Conservation (phyloP, 2,888 invertebrate species). For the Acleris holmiana region DNA sequence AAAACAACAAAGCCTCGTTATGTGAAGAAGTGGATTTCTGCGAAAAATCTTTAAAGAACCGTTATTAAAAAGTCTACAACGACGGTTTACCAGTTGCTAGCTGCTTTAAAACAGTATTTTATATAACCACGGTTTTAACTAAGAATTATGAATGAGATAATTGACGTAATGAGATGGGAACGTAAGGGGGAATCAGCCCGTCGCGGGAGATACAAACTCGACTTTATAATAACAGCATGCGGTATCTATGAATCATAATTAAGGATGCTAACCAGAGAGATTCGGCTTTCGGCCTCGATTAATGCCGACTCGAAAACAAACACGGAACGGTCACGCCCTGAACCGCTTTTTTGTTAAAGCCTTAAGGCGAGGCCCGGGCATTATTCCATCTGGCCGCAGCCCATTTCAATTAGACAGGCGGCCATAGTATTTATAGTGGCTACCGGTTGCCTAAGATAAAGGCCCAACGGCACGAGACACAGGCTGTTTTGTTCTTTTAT, state of each 20-base stretch:
- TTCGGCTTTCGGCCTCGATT: constrained; percentile 72
- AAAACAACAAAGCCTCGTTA: constrained; percentile 57
- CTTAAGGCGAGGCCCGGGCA: constrained; percentile 56
- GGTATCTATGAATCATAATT: constrained; percentile 79
- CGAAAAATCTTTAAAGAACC: constrained; percentile 41
- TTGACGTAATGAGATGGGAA: constrained; percentile 75
- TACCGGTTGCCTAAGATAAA: constrained; percentile 65
- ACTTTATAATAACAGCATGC: constrained; percentile 74
- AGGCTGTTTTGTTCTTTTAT: constrained; percentile 53
- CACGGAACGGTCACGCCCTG: constrained; percentile 58
- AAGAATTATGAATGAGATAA: constrained; percentile 74
- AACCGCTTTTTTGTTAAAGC: constrained; percentile 58
- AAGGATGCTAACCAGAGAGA: constrained; percentile 68
- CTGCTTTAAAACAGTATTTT: constrained; percentile 46
- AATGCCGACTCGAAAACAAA: constrained; percentile 78
- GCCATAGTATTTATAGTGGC: constrained; percentile 54
- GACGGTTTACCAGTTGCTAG: constrained; percentile 31
- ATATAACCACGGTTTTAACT: constrained; percentile 55
- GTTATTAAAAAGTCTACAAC: constrained; percentile 34
- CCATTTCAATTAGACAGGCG: constrained; percentile 63
- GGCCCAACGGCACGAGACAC: constrained; percentile 52
- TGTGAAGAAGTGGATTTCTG: constrained; percentile 42
- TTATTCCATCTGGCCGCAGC: constrained; percentile 60
- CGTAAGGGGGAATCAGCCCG: constrained; percentile 64
- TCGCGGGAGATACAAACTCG: constrained; percentile 63